Conservation (phyloP, 2,797 vertebrate genomes). For the Phrynocephalus vlangalii region DNA sequence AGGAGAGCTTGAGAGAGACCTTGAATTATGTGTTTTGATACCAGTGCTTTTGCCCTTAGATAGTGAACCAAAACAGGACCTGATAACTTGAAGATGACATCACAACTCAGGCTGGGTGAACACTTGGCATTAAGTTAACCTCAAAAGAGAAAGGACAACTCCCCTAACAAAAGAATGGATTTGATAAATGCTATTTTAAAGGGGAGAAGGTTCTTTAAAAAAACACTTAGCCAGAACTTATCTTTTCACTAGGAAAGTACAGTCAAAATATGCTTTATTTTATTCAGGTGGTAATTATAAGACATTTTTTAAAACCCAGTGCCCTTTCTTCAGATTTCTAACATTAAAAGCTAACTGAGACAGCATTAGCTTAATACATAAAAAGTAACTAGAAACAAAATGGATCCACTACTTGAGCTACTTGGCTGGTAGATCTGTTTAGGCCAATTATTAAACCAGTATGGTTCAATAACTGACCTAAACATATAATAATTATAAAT, state of each 20-base stretch:
- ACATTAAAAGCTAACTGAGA: background rate
- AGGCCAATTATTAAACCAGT: background rate
- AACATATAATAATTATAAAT: no score
- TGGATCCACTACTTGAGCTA: background rate
- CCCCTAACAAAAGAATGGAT: slow-evolving; percentile 67
- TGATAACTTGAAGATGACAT: slow-evolving; percentile 82
- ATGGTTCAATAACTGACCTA: no score
- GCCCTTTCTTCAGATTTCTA: background rate
- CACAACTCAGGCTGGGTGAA: slow-evolving; percentile 76
- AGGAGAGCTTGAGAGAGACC: slow-evolving; percentile 72
- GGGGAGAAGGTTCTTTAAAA: slow-evolving; percentile 29
- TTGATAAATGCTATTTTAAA: slow-evolving; percentile 58
- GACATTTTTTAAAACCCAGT: background rate
- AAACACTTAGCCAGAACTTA: slow-evolving; percentile 27
- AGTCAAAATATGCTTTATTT: slow-evolving; percentile 13
- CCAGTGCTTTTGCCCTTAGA: slow-evolving; percentile 70
- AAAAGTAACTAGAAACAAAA: no score
- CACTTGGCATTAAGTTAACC: slow-evolving; percentile 76
- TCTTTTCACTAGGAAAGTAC: background rate
- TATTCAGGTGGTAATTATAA: background rate
- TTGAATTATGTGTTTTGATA: slow-evolving; percentile 77
- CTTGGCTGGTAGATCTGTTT: background rate
- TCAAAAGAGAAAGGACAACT: slow-evolving; percentile 72
- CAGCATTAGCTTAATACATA: no score
- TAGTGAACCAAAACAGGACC: slow-evolving; percentile 73